These are phyloP conservation scores for Aproaerema taeniolella DNA, from an alignment of 2,888 invertebrate genomes.

Conservation along the genomic window DNA sequence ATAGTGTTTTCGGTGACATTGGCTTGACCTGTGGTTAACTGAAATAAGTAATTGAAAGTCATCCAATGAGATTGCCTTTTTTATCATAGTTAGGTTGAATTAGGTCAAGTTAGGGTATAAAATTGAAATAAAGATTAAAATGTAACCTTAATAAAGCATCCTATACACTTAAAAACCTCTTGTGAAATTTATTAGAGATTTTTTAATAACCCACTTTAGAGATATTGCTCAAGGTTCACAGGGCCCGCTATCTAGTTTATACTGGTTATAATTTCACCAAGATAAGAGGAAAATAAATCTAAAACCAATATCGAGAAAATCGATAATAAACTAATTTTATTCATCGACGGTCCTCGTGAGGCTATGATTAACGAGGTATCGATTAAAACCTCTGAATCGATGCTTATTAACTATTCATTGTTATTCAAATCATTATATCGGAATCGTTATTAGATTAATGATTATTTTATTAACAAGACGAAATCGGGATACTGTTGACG, in stretches of 20 bases:
- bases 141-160: neutral
- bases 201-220: conserved; percentile 8
- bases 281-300: conserved; percentile 15
- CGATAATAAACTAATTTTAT: conserved; percentile 33
- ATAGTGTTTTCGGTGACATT: no score
- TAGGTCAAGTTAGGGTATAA: no score
- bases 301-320: conserved; percentile 13
- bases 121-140: neutral
- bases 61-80: no score
- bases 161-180: neutral
- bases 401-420: conserved; percentile 54
- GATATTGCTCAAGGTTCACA: conserved; percentile 7
- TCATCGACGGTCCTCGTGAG: conserved; percentile 37
- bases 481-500: conserved; percentile 24
- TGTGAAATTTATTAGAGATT: conserved; percentile 1
- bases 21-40: no score
- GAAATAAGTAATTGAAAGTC: no score
- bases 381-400: conserved; percentile 37
- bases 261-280: conserved; percentile 11
- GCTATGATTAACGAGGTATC: conserved; percentile 41
- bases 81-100: no score
- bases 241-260: conserved; percentile 9
- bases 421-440: conserved; percentile 40
- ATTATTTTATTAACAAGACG: conserved; percentile 34
- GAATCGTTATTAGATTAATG: conserved; percentile 49